Conservation (phyloP, 2,888 invertebrate genomes). For the Nemurella pictetii region DNA sequence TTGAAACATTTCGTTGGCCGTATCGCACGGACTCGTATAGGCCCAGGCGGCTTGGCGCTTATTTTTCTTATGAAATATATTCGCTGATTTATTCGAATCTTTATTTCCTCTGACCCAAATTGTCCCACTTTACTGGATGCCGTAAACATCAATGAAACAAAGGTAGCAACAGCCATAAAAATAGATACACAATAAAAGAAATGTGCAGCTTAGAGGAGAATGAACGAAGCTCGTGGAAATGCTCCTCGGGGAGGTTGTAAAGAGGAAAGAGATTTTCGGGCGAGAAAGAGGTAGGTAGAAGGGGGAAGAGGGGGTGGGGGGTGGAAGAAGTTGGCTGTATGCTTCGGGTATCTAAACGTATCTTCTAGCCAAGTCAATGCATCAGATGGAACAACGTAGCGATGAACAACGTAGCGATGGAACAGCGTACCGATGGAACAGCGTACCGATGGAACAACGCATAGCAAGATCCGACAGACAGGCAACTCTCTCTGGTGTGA, state of each 20-base stretch:
- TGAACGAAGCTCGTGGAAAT: slow-evolving; percentile 16
- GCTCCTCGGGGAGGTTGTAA: slow-evolving; percentile 35
- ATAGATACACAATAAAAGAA: slow-evolving; percentile 22
- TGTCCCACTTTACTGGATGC: slow-evolving; percentile 16
- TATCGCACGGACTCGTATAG: no score
- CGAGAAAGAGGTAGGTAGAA: slow-evolving; percentile 29
- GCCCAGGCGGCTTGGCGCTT: not conserved
- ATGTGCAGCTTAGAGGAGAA: slow-evolving; percentile 20
- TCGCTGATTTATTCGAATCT: slow-evolving; percentile 10
- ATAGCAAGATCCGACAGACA: slow-evolving; percentile 35
- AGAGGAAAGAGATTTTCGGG: slow-evolving; percentile 17
- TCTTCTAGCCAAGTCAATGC: no score
- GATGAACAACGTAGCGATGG: not conserved
- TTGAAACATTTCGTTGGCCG: not conserved
- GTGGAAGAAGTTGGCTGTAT: not conserved
- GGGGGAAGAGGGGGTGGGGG: not conserved
- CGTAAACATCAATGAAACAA: slow-evolving; percentile 25
- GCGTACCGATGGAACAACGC: slow-evolving; percentile 12
- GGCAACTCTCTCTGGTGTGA: slow-evolving; percentile 35
- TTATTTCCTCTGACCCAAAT: slow-evolving; percentile 13
- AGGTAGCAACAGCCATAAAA: slow-evolving; percentile 25
- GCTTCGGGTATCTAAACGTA: not conserved
- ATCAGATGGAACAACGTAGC: no score
- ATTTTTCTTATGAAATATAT: not conserved
- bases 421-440: not conserved